Evolutionary conservation across 2,113 vertebrate genomes (phyloP).

Genomic region (Gnathonemus echidnorhynchus): DNA sequence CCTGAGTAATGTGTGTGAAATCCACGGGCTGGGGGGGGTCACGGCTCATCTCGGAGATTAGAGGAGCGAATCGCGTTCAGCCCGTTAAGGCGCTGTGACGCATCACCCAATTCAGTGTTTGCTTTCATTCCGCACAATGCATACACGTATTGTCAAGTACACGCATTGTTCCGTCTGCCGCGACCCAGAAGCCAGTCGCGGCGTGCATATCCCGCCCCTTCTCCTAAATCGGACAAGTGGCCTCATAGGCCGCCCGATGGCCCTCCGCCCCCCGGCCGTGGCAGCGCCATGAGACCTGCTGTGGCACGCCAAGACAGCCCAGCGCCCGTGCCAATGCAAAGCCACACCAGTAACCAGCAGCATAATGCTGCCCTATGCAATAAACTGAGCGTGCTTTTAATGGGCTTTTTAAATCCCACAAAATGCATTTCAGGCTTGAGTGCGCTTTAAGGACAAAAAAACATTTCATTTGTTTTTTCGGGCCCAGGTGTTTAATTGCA

Average conservation of each 20-base stretch:
- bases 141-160: conserved; percentile 48
- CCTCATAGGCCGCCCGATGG: conserved; percentile 57
- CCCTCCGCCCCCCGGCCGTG: conserved; percentile 44
- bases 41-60: conserved; percentile 50
- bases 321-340: neutral
- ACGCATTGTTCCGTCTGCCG: conserved; percentile 46
- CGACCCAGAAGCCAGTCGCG: conserved; percentile 48
- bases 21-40: conserved; percentile 34
- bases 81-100: conserved; percentile 46
- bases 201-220: conserved; percentile 50
- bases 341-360: conserved; percentile 1
- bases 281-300: conserved; percentile 1
- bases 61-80: conserved; percentile 57
- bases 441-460: conserved; percentile 26
- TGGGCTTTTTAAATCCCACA: conserved; percentile 39
- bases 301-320: neutral
- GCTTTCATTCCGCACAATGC: conserved; percentile 44
- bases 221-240: conserved; percentile 59
- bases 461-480: conserved; percentile 43
- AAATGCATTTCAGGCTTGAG: conserved; percentile 40
- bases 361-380: conserved; percentile 29
- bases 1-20: conserved; percentile 59
- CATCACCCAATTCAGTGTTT: conserved; percentile 52
- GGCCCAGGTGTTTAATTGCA: conserved; percentile 52
- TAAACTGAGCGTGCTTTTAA: conserved; percentile 38